phyloP scores from a whole-genome alignment of 35 echinoderm and acorn worm species.

The Heliocidaris erythrogramma region DNA sequence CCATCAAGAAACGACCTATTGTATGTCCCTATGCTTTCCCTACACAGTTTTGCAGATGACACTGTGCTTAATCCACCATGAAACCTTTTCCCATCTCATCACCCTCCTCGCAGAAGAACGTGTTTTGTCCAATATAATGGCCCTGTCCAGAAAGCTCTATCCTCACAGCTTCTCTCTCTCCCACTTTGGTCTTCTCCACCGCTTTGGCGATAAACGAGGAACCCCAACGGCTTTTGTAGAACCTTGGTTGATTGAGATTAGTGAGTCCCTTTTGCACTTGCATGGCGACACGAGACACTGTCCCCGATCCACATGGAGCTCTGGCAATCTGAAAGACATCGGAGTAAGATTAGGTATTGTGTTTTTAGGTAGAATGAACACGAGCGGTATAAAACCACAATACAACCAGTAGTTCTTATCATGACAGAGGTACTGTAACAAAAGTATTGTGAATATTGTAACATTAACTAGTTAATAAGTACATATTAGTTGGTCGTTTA shows the following conservation, averaged over 20 bases:
- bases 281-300: neutral
- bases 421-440: too few relatives aligned
- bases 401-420: too few relatives aligned
- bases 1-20: too few relatives aligned
- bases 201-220: neutral
- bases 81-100: neutral
- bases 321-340: neutral
- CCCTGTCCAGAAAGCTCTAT: neutral
- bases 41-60: too few relatives aligned
- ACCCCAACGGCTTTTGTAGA: neutral
- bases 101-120: neutral
- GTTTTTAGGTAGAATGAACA: too few relatives aligned
- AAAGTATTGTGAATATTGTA: too few relatives aligned
- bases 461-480: too few relatives aligned
- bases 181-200: neutral
- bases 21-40: too few relatives aligned
- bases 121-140: neutral
- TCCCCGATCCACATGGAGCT: neutral
- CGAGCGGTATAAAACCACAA: too few relatives aligned
- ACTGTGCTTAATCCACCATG: neutral
- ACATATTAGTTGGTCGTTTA: too few relatives aligned
- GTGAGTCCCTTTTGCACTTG: neutral
- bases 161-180: neutral
- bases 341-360: too few relatives aligned
- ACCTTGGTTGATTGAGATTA: neutral